These are phyloP conservation scores for Ophthalmolycus amberensis DNA, from an alignment of 2,113 vertebrate species.

Conservation along the genomic window DNA sequence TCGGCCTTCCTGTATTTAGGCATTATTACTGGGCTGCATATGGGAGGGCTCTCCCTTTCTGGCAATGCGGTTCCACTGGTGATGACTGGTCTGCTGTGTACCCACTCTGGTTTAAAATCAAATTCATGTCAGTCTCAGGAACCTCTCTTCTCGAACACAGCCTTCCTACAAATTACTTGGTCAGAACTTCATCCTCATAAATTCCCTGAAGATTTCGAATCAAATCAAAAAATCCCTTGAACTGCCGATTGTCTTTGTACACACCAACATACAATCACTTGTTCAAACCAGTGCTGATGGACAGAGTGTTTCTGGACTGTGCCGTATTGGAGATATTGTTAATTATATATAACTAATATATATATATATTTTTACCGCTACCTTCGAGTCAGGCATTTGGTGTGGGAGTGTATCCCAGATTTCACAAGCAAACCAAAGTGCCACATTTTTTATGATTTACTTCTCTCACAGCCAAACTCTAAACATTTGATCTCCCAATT, in stretches of 20 bases:
- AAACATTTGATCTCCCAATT: slow-evolving; percentile 13
- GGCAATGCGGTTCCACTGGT: slow-evolving; percentile 1
- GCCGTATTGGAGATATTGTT: not conserved
- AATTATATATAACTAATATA: no score
- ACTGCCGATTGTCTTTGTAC: not conserved
- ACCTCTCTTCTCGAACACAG: not conserved
- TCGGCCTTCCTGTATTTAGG: slow-evolving; percentile 13
- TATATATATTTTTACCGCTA: not conserved
- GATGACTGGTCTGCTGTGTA: not conserved
- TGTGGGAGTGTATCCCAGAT: not conserved
- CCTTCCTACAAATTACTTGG: not conserved
- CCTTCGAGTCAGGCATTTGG: not conserved
- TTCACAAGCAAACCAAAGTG: not conserved
- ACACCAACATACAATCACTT: slow-evolving; percentile 18
- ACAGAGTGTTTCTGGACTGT: not conserved
- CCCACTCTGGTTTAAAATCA: not conserved
- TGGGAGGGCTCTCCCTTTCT: slow-evolving; percentile 21
- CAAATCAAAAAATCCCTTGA: not conserved
- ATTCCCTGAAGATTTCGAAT: slow-evolving; percentile 5
- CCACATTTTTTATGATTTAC: slow-evolving; percentile 14
- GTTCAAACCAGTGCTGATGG: slow-evolving; percentile 10
- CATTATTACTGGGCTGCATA: slow-evolving; percentile 23
- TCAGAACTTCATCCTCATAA: slow-evolving; percentile 7
- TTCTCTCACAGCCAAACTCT: slow-evolving; percentile 10
- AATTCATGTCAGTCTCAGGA: not conserved